Evolutionary conservation across 2,888 invertebrate species (phyloP).

Genomic region (Idaea aversata): DNA sequence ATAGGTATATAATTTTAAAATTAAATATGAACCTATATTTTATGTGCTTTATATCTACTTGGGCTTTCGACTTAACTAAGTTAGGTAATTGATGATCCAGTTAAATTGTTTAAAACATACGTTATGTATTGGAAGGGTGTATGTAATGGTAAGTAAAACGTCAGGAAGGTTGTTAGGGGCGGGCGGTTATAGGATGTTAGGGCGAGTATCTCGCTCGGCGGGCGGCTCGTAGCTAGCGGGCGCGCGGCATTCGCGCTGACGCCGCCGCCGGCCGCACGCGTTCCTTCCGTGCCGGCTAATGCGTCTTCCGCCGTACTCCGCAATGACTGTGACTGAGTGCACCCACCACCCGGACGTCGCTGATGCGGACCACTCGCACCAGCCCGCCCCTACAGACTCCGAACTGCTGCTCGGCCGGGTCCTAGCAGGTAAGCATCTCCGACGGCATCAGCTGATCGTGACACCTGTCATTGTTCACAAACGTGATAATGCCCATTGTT

Average conservation of each 20-base stretch:
- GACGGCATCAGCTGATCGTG: constrained; percentile 50
- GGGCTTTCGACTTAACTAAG: neutral
- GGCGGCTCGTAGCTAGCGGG: constrained; percentile 60
- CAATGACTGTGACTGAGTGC: constrained; percentile 76
- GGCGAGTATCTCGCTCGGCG: constrained; percentile 50
- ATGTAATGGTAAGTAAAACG: neutral
- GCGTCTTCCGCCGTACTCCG: constrained; percentile 59
- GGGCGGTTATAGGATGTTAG: constrained; percentile 52
- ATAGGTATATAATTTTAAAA: too few species aligned
- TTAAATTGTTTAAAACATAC: neutral
- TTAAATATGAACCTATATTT: too few species aligned
- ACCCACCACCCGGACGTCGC: constrained; percentile 47
- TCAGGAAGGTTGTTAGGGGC: constrained; percentile 47
- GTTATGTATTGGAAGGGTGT: neutral
- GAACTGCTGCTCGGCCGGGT: constrained; percentile 73
- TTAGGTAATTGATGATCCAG: neutral
- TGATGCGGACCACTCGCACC: constrained; percentile 39
- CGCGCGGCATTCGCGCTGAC: constrained; percentile 72
- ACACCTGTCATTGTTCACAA: constrained; percentile 35
- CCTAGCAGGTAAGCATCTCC: constrained; percentile 64
- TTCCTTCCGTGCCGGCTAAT: constrained; percentile 61
- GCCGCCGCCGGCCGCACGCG: constrained; percentile 78
- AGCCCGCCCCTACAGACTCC: constrained; percentile 52
- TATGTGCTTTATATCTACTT: too few species aligned
- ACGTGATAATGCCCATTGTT: constrained; percentile 29